A percentile compares a stretch with the other conserved stretches of the same genome.
phyloP scores from a whole-genome alignment of 2,888 invertebrate species.

The Cynaeus angustus region DNA sequence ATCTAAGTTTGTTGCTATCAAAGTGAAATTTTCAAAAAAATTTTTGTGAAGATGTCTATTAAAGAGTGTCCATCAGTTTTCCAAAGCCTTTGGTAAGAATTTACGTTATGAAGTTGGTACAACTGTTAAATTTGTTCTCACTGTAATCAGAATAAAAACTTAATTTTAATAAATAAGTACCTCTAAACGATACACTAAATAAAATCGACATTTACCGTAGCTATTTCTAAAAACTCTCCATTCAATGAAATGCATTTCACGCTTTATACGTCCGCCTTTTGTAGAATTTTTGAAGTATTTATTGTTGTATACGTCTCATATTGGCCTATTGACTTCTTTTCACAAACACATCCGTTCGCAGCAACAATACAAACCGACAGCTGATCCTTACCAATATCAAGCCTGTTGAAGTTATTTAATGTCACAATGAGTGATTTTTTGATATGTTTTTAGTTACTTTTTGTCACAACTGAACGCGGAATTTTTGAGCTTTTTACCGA shows the following conservation, averaged over 20 bases:
- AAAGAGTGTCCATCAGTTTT: no score
- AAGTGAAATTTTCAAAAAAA: no score
- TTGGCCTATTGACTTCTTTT: slow-evolving; percentile 48
- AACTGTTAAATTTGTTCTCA: no score
- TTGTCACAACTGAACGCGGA: slow-evolving; percentile 27
- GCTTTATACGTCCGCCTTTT: slow-evolving; percentile 37
- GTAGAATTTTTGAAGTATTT: slow-evolving; percentile 44
- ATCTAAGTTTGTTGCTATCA: no score
- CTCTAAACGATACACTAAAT: background rate
- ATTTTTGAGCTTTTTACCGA: slow-evolving; percentile 7
- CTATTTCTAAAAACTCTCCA: background rate
- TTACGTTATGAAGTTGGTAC: no score
- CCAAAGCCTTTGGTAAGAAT: no score
- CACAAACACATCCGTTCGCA: slow-evolving; percentile 23
- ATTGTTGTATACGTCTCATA: slow-evolving; percentile 40
- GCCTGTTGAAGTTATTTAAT: slow-evolving; percentile 25
- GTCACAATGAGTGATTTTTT: slow-evolving; percentile 21
- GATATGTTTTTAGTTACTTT: slow-evolving; percentile 35
- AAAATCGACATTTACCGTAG: background rate
- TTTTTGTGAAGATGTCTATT: no score
- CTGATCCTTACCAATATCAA: slow-evolving; percentile 30
- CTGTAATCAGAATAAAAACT: no score
- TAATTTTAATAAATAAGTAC: no score
- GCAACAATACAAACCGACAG: slow-evolving; percentile 26
- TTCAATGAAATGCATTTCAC: slow-evolving; percentile 36